These are phyloP conservation scores for Calidris pugnax DNA, from an alignment of 2,113 vertebrate species.

Conservation along the genomic window DNA sequence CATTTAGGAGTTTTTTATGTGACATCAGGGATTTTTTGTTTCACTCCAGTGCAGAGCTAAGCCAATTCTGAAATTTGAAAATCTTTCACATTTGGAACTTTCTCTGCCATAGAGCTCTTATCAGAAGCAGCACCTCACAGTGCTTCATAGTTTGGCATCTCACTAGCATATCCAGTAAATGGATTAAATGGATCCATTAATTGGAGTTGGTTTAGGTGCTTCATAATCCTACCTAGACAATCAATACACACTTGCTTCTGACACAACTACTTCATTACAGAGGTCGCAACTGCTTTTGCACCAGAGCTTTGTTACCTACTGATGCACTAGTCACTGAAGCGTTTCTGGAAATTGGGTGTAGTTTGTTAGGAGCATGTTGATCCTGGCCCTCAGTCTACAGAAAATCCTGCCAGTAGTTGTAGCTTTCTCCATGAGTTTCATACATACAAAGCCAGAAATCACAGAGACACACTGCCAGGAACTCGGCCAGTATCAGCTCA, in stretches of 20 bases:
- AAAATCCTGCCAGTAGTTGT: background rate
- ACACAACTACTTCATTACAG: background rate
- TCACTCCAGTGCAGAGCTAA: background rate
- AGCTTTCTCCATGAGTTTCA: background rate
- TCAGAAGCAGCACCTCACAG: background rate
- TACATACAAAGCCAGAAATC: slow-evolving; percentile 12
- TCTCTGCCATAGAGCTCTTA: background rate
- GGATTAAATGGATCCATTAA: slow-evolving; percentile 4
- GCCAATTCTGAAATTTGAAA: background rate
- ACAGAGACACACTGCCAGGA: background rate
- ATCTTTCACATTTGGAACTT: background rate
- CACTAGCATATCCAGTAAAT: background rate
- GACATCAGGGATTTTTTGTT: background rate
- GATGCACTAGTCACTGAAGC: background rate
- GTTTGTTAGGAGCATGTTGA: background rate
- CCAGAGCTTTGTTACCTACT: background rate
- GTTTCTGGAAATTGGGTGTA: background rate
- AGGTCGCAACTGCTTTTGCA: background rate
- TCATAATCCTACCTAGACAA: background rate
- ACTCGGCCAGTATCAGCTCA: background rate
- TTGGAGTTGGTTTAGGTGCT: background rate
- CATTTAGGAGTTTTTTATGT: fast-evolving
- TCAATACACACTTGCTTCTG: background rate
- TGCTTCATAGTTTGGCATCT: background rate
- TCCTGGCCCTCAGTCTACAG: background rate